A percentile compares a stretch with the other conserved stretches of the same genome.
Evolutionary conservation across 1,140 invertebrate genomes (phyloP).

Genomic region (Pseudomyrmex gracilis): DNA sequence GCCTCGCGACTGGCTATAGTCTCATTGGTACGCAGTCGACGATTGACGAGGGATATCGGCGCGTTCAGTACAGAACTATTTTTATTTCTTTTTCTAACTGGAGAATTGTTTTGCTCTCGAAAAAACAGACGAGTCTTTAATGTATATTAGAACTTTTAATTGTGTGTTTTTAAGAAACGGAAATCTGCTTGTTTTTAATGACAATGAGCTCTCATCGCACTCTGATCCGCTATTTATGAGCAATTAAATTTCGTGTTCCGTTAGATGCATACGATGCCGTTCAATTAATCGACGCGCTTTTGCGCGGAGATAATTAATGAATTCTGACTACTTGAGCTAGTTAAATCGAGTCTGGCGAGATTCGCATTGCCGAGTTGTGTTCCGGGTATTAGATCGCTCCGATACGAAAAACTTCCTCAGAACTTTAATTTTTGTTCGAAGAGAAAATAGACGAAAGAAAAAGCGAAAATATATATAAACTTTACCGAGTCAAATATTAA

Average conservation of each 20-base stretch:
- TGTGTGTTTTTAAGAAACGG: background rate
- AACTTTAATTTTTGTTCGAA: background rate
- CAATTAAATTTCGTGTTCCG: slow-evolving; percentile 48
- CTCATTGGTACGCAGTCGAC: slow-evolving; percentile 76
- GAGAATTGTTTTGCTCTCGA: slow-evolving; percentile 5
- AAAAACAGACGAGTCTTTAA: slow-evolving; percentile 31
- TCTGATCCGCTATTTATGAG: background rate
- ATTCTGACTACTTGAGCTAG: slow-evolving; percentile 70
- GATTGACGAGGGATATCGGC: slow-evolving; percentile 72
- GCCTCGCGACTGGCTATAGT: slow-evolving; percentile 6
- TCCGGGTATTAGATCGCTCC: slow-evolving; percentile 42
- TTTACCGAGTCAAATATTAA: background rate
- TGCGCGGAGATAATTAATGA: slow-evolving; percentile 68
- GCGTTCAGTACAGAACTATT: slow-evolving; percentile 73
- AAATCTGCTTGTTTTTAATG: too few relatives aligned
- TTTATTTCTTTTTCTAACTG: slow-evolving; percentile 49
- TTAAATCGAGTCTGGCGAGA: slow-evolving; percentile 58
- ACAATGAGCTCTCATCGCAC: background rate
- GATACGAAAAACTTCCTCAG: slow-evolving; percentile 26
- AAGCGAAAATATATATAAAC: background rate
- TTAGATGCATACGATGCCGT: slow-evolving; percentile 33
- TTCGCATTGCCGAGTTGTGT: slow-evolving; percentile 8
- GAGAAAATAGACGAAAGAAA: background rate
- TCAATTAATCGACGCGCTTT: slow-evolving; percentile 55
- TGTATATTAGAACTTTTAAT: background rate